Evolutionary conservation across 2,113 vertebrate genomes (phyloP).

Genomic region (Rhinolophus ferrumequinum): DNA sequence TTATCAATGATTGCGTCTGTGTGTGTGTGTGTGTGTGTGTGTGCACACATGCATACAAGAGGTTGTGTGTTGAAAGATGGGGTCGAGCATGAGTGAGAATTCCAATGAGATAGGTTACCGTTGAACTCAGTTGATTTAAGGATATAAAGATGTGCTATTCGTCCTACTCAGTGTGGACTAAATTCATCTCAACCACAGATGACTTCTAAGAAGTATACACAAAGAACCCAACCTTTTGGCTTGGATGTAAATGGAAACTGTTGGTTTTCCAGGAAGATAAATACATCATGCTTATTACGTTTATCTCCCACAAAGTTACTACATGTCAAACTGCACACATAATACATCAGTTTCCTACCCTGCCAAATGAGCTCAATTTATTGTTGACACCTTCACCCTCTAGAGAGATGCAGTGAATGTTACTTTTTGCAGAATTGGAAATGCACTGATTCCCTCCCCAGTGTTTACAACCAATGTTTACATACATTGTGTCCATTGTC

Average conservation of each 20-base stretch:
- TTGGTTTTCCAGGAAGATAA: slow-evolving; percentile 38
- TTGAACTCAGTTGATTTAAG: neutral
- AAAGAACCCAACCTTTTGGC: neutral
- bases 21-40: too few relatives aligned
- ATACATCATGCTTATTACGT: neutral
- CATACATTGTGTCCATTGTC: neutral
- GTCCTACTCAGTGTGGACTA: neutral
- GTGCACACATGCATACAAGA: neutral
- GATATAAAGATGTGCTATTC: neutral
- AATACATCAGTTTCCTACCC: neutral
- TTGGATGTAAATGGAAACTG: neutral
- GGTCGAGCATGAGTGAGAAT: neutral
- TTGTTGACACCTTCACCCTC: neutral
- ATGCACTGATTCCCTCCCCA: neutral
- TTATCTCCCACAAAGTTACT: neutral
- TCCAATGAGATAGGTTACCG: neutral
- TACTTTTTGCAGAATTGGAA: neutral
- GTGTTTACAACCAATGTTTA: neutral
- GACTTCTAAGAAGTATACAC: neutral
- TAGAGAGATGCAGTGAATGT: neutral
- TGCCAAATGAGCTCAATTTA: neutral
- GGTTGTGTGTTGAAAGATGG: fast-evolving
- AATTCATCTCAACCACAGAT: neutral
- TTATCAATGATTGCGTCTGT: neutral
- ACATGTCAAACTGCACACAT: neutral